These are phyloP conservation scores for Hyles vespertilio DNA, from an alignment of 1,140 invertebrate genomes.

Conservation along the genomic window DNA sequence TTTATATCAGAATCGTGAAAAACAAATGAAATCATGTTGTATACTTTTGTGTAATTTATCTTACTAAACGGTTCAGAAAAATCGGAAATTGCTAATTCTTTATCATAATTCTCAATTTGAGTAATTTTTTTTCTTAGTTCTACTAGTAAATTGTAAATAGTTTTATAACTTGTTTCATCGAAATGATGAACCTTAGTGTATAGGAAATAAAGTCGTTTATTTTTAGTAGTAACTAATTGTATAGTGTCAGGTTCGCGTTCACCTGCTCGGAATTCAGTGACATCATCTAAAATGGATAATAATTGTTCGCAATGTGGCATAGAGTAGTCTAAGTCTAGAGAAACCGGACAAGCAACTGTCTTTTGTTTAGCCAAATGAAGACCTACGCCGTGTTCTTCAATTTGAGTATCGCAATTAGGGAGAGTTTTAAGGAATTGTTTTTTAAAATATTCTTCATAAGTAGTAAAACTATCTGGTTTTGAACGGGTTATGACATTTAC, in stretches of 20 bases:
- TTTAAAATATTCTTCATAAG: conserved; percentile 9
- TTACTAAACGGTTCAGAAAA: conserved; percentile 18
- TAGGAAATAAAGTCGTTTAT: conserved; percentile 28
- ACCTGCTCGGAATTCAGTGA: conserved; percentile 16
- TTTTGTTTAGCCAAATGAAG: conserved; percentile 23
- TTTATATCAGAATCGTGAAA: conserved; percentile 18
- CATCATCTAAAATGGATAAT: conserved; percentile 22
- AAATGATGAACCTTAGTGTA: conserved; percentile 36
- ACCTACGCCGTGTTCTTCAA: conserved; percentile 21
- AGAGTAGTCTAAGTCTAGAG: conserved; percentile 30
- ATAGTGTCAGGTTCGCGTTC: conserved; percentile 27
- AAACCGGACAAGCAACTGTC: conserved; percentile 22
- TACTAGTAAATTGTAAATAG: conserved; percentile 26
- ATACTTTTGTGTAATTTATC: conserved; percentile 15
- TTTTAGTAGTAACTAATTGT: conserved; percentile 13
- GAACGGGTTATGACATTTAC: conserved; percentile 17
- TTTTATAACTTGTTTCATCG: conserved; percentile 23
- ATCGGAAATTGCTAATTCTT: conserved; percentile 13
- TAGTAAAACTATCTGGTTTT: conserved; percentile 23
- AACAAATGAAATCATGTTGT: conserved; percentile 20
- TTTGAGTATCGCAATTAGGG: conserved; percentile 14
- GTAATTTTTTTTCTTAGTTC: conserved; percentile 18
- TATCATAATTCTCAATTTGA: not conserved
- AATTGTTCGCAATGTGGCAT: conserved; percentile 33
- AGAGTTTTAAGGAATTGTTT: conserved; percentile 20